Conservation (phyloP, 1,140 invertebrate species). For the Rhopalosiphum maidis region DNA sequence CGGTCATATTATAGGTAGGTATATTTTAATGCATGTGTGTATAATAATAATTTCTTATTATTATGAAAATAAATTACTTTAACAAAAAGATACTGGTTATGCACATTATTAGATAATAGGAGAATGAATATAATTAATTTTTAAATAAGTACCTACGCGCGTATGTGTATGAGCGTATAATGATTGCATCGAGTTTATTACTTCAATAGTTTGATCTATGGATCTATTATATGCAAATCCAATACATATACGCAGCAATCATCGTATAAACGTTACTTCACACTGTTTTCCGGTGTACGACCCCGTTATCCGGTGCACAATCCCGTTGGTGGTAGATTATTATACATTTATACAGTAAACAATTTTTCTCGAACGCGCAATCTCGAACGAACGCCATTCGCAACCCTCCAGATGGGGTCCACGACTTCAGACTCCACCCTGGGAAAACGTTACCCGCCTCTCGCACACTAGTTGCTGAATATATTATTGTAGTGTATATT, state of each 20-base stretch:
- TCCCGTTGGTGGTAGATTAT: neutral
- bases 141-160: too few species aligned
- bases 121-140: too few species aligned
- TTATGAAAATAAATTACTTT: too few species aligned
- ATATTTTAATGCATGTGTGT: too few species aligned
- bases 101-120: too few species aligned
- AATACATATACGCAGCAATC: neutral
- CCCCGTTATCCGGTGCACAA: neutral
- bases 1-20: neutral
- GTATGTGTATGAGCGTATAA: neutral
- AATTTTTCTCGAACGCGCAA: constrained; percentile 24
- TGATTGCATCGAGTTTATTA: neutral
- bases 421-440: constrained; percentile 45
- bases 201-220: neutral
- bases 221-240: neutral
- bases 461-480: neutral
- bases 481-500: neutral
- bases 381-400: constrained; percentile 35
- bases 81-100: too few species aligned
- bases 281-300: neutral
- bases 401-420: neutral
- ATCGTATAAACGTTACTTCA: neutral
- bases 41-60: too few species aligned
- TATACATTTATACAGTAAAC: neutral
- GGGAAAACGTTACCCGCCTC: constrained; percentile 22